These are phyloP conservation scores for Chalcis sispes DNA, from an alignment of 2,888 invertebrate genomes.

Conservation along the genomic window DNA sequence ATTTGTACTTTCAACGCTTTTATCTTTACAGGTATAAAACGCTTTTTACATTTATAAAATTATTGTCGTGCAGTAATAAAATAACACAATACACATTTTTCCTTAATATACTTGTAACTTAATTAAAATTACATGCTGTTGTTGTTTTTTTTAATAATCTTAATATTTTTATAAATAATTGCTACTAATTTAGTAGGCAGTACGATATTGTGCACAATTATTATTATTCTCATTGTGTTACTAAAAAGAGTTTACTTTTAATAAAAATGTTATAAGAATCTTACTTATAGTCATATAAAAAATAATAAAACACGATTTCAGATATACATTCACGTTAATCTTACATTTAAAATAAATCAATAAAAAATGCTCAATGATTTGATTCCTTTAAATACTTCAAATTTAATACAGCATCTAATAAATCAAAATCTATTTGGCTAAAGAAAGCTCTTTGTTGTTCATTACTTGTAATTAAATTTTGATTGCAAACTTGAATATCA, in stretches of 20 bases:
- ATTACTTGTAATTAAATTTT: slow-evolving; percentile 20
- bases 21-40: slow-evolving; percentile 11
- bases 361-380: slow-evolving; percentile 32
- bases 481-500: not conserved
- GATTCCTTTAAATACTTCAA: slow-evolving; percentile 32
- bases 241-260: slow-evolving; percentile 27
- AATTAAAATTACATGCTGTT: slow-evolving; percentile 23
- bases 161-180: no score
- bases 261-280: slow-evolving; percentile 43
- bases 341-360: slow-evolving; percentile 42
- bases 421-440: slow-evolving; percentile 49
- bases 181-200: no score
- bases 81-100: slow-evolving; percentile 7
- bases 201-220: not conserved
- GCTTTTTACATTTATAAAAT: slow-evolving; percentile 1
- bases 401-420: slow-evolving; percentile 44
- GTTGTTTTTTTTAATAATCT: no score
- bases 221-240: not conserved
- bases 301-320: slow-evolving; percentile 44
- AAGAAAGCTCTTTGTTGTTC: slow-evolving; percentile 37
- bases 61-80: not conserved
- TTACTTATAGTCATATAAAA: slow-evolving; percentile 41
- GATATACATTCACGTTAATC: slow-evolving; percentile 23
- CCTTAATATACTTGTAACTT: not conserved
- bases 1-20: not conserved